These are phyloP conservation scores for Sander vitreus DNA, from an alignment of 2,113 vertebrate genomes.

Conservation along the genomic window DNA sequence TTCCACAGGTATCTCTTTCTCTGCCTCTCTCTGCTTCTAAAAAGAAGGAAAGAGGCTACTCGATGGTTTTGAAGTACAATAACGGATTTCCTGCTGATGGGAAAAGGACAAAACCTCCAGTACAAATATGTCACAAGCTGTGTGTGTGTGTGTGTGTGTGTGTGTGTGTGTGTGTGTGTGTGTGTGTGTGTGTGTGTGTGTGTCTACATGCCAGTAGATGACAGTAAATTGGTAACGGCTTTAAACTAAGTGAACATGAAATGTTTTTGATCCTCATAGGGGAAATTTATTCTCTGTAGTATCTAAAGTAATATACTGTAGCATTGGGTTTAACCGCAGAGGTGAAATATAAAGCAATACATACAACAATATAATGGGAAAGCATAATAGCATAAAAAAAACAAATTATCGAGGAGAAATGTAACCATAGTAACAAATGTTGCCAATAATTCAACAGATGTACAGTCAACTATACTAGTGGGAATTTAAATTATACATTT, in stretches of 20 bases:
- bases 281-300: conserved; percentile 15
- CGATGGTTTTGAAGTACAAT: conserved; percentile 26
- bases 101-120: conserved; percentile 16
- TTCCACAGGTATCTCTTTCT: neutral
- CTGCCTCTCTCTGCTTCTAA: neutral
- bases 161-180: conserved; percentile 3
- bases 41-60: conserved; percentile 25
- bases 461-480: neutral
- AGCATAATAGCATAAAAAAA: conserved; percentile 8
- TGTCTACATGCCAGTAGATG: neutral
- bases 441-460: neutral
- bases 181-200: neutral
- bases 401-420: neutral
- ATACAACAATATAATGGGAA: conserved; percentile 10
- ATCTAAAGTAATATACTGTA: conserved; percentile 14
- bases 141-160: neutral
- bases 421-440: neutral
- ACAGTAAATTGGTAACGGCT: conserved; percentile 30
- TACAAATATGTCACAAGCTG: neutral
- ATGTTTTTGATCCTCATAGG: conserved; percentile 44
- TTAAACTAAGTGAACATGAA: conserved; percentile 16
- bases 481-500: neutral
- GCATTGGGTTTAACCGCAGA: neutral
- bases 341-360: conserved; percentile 19
- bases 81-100: conserved; percentile 47